phyloP scores from a whole-genome alignment of 35 echinoderm and acorn worm genomes.

The Apostichopus californicus region DNA sequence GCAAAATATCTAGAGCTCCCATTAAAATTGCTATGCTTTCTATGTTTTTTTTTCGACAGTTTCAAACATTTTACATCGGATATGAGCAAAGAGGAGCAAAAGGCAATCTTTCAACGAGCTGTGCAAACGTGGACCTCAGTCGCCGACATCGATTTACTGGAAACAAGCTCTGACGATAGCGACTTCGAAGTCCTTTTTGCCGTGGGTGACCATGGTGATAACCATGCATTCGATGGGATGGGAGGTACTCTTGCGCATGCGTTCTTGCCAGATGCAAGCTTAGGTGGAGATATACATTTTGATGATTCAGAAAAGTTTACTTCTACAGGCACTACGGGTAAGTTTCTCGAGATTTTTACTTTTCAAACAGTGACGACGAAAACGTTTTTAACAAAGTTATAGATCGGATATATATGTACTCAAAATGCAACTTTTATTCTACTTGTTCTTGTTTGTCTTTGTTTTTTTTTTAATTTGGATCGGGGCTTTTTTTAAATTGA shows the following conservation, averaged over 20 bases:
- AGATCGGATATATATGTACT: too few species aligned
- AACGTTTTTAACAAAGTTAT: too few species aligned
- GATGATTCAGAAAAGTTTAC: slow-evolving; percentile 64
- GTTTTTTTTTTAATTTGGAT: too few species aligned
- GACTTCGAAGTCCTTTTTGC: neutral
- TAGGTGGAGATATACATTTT: slow-evolving; percentile 85
- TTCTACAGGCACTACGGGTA: neutral
- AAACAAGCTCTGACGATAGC: neutral
- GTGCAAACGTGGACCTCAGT: neutral
- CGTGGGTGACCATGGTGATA: slow-evolving; percentile 53
- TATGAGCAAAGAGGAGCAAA: neutral
- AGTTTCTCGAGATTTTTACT: too few species aligned
- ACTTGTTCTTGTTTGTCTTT: too few species aligned
- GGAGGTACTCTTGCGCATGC: slow-evolving; percentile 83
- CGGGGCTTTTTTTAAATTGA: neutral
- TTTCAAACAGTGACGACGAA: too few species aligned
- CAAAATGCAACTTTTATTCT: too few species aligned
- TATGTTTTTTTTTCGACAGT: neutral
- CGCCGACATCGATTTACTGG: neutral
- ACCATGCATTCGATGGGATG: slow-evolving; percentile 69
- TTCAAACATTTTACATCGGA: neutral
- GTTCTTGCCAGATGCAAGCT: slow-evolving; percentile 51
- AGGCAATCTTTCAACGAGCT: neutral
- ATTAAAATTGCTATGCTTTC: too few species aligned
- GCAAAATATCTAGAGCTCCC: too few species aligned